Percentiles rank a stretch among this genome's conserved stretches.
These are phyloP conservation scores for Reinhardtius hippoglossoides DNA, from an alignment of 2,113 vertebrate genomes.

Conservation along the genomic window DNA sequence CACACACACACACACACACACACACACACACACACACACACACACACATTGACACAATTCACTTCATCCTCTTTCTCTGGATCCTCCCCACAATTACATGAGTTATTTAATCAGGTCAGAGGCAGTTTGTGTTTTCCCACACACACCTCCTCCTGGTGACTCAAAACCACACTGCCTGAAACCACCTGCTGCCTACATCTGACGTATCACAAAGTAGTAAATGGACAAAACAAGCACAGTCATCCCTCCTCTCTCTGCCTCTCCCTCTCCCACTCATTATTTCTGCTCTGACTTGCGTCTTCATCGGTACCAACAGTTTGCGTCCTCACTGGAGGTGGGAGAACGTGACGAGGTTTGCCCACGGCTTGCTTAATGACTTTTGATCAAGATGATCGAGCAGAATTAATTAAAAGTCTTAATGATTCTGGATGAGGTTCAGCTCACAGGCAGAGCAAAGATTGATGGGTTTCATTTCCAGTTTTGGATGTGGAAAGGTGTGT, in stretches of 20 bases:
- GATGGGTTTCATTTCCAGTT: slow-evolving; percentile 29
- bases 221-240: slow-evolving; percentile 32
- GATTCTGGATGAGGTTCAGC: slow-evolving; percentile 29
- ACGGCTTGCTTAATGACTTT: slow-evolving; percentile 45
- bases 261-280: slow-evolving; percentile 27
- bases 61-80: slow-evolving; percentile 9
- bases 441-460: slow-evolving; percentile 3
- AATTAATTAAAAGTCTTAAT: slow-evolving; percentile 41
- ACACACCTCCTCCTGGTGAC: slow-evolving; percentile 56
- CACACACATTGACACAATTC: slow-evolving; percentile 6
- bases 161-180: slow-evolving; percentile 61
- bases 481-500: neutral
- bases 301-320: neutral
- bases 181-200: slow-evolving; percentile 60
- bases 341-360: slow-evolving; percentile 25
- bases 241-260: slow-evolving; percentile 1
- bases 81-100: slow-evolving; percentile 19
- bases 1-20: too few species aligned
- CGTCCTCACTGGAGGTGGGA: slow-evolving; percentile 23
- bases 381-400: slow-evolving; percentile 53
- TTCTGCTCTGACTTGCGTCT: neutral
- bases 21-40: neutral
- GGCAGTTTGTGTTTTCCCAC: slow-evolving; percentile 16
- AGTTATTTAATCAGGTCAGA: slow-evolving; percentile 35
- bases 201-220: slow-evolving; percentile 46